phyloP scores from a whole-genome alignment of 2,797 vertebrate species.

The Enteromius fasciolatus region DNA sequence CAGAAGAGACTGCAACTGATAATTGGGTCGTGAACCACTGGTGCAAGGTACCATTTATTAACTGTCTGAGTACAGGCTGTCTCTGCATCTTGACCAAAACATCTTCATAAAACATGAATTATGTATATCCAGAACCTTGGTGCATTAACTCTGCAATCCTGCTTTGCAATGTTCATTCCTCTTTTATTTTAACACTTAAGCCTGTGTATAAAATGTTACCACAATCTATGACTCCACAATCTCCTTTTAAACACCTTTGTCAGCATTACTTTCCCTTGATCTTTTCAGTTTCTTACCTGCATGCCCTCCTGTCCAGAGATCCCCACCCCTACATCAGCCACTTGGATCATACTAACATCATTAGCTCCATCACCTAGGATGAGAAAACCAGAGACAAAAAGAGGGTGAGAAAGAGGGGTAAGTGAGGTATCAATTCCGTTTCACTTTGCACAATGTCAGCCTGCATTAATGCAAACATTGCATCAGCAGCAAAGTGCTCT shows the following conservation, averaged over 20 bases:
- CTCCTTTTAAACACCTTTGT: not conserved
- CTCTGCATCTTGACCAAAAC: slow-evolving; percentile 24
- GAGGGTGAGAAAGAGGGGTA: not conserved
- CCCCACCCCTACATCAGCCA: slow-evolving; percentile 96
- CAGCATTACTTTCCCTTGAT: not conserved
- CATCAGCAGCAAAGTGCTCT: slow-evolving; percentile 64
- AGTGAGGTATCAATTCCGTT: not conserved
- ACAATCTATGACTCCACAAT: not conserved
- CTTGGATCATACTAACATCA: slow-evolving; percentile 99
- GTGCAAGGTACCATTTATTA: slow-evolving; percentile 23
- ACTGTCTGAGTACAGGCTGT: not conserved
- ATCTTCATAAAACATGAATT: slow-evolving; percentile 45
- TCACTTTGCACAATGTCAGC: slow-evolving; percentile 50
- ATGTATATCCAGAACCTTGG: slow-evolving; percentile 31
- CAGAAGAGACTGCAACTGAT: not conserved
- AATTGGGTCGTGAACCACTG: slow-evolving; percentile 7
- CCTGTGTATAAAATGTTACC: not conserved
- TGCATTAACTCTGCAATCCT: slow-evolving; percentile 27
- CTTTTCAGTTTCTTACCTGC: slow-evolving; percentile 84
- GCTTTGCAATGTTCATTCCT: slow-evolving; percentile 30
- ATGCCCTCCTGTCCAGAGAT: slow-evolving; percentile 98
- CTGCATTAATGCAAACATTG: slow-evolving; percentile 63
- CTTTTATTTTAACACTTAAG: not conserved
- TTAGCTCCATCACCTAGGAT: slow-evolving; percentile 95
- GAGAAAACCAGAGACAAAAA: slow-evolving; percentile 21